Conservation (phyloP, 2,113 vertebrate species). For the Fregetta grallaria region DNA sequence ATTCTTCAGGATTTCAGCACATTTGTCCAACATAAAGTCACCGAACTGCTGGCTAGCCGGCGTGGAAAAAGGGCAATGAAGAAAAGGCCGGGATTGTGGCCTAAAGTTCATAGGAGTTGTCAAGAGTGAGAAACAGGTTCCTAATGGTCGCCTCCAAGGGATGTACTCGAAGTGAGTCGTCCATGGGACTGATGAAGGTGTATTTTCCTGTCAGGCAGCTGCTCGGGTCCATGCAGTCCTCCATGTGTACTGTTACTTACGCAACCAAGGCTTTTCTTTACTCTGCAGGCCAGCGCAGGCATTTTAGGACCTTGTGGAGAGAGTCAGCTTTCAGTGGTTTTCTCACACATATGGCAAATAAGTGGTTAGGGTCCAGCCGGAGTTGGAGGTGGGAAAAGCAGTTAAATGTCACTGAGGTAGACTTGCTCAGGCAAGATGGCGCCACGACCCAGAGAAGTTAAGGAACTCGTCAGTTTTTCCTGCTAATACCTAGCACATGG, state of each 20-base stretch:
- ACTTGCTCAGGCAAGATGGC: not conserved
- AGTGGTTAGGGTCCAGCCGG: not conserved
- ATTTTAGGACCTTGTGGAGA: not conserved
- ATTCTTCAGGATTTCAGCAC: not conserved
- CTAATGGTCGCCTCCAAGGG: rapidly evolving
- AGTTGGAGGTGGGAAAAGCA: not conserved
- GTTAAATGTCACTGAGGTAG: not conserved
- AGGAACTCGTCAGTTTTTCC: not conserved
- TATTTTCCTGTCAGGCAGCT: not conserved
- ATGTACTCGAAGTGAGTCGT: too few relatives aligned
- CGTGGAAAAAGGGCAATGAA: not conserved
- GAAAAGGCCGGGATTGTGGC: not conserved
- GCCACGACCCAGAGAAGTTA: not conserved
- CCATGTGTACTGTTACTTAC: rapidly evolving
- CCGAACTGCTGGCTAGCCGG: too few relatives aligned
- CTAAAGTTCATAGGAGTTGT: not conserved
- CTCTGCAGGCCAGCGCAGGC: rapidly evolving
- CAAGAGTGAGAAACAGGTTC: not conserved
- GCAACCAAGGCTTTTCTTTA: too few relatives aligned
- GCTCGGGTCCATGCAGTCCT: too few relatives aligned
- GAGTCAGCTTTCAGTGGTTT: not conserved
- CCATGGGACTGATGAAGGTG: not conserved
- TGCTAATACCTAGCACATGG: not conserved
- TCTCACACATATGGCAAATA: not conserved
- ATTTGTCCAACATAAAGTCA: rapidly evolving